Evolutionary conservation across 2,888 invertebrate genomes (phyloP), one percentile per base, ranked within the genome.

Genomic region (Drosophila trichaetosa): DNA sequence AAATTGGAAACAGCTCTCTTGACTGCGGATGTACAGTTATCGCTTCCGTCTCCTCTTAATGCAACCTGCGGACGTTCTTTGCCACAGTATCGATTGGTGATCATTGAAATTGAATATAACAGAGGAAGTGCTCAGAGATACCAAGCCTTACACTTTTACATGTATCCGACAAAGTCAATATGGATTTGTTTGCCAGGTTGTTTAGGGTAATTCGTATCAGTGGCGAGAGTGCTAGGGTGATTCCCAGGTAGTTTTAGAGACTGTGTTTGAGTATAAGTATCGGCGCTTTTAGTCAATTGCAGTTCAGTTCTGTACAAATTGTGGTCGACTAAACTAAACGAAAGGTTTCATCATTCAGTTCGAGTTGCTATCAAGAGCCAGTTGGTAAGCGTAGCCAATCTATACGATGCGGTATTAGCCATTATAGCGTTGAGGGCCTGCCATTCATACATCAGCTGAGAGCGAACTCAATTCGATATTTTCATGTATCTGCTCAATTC

Each of bases 231-330:
- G 11, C 46, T 3, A 36, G 7, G 8, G 59, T 48, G 61, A 36
- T 60, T 53, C 38, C 48, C 68, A 65, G 59, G 61, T 74, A 56
- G 48, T 48, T 46, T 18, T 42, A 18, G 40, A 38, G 31, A 27
- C 13, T 38, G 38, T 7, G 33, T 27, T 10, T 0, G 21, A 11
- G 33, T 79, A 79, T 79, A 79, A 69, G 69, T 63, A 66, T 69
- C 29, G 51, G 16, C 21, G 51, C 61, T 49, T 52, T 27, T 52
- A 29, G 46, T n/a, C 56, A 34, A 38, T 18, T 52, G 24, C 13
- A 65, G 75, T 38, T 65, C 62, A 77, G 76, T 77, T 74, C 46
- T 31, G 52, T 59, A 54, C 38, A 38, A 34, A 42, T 42, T 40
- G 63, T 40, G 33, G 54, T 61, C 31, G n/a, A 11, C 42, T 38